Percentiles rank a stretch among this genome's conserved stretches.
These are phyloP conservation scores for Meleagris gallopavo DNA, from an alignment of 2,113 vertebrate genomes.

Conservation along the genomic window DNA sequence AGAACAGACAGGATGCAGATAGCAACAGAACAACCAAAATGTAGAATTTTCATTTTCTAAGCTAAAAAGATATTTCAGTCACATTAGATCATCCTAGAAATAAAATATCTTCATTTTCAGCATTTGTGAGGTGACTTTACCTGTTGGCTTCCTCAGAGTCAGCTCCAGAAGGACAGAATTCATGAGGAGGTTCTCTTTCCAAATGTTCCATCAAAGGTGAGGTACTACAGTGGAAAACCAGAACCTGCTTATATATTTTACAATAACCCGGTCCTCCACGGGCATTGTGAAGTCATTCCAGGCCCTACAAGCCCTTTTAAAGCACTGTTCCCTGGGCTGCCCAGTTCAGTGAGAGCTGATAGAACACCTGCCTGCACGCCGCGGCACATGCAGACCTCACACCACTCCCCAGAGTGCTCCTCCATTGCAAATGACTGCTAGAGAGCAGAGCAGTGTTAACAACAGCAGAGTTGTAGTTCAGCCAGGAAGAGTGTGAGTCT, in stretches of 20 bases:
- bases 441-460: conserved; percentile 45
- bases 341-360: conserved; percentile 32
- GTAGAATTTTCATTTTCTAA: conserved; percentile 46
- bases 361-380: conserved; percentile 56
- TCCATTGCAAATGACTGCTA: conserved; percentile 19
- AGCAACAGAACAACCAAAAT: conserved; percentile 46
- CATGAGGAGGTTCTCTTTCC: conserved; percentile 77
- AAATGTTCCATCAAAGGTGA: conserved; percentile 75
- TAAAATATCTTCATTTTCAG: conserved; percentile 73
- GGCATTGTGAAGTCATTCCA: conserved; percentile 74
- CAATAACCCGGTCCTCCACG: conserved; percentile 68
- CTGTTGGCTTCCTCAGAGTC: conserved; percentile 74
- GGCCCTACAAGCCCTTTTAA: conserved; percentile 71
- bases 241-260: conserved; percentile 76
- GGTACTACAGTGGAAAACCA: conserved; percentile 77
- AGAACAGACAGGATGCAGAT: conserved; percentile 25
- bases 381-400: conserved; percentile 54
- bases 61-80: conserved; percentile 71
- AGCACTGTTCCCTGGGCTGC: conserved; percentile 58
- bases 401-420: conserved; percentile 54
- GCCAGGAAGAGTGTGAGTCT: conserved; percentile 54
- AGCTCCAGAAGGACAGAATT: conserved; percentile 72
- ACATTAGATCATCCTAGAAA: conserved; percentile 56
- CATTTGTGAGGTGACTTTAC: conserved; percentile 78
- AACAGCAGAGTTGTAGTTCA: conserved; percentile 53